Evolutionary conservation across 2,797 vertebrate species (phyloP), one percentile per base, ranked within the genome.

Genomic region (Anabas testudineus): DNA sequence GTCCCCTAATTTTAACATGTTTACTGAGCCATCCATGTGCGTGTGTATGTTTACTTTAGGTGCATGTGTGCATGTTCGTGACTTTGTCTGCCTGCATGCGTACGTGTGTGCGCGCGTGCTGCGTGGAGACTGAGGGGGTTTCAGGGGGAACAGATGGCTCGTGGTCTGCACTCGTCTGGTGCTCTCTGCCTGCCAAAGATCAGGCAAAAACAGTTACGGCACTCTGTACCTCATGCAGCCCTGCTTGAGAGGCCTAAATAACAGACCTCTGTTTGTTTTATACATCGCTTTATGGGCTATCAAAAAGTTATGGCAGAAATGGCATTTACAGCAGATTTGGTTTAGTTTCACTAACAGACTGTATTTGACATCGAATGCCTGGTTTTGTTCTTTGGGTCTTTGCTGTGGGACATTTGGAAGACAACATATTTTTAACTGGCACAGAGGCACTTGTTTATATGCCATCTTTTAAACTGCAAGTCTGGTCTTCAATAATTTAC

Each of bases 121-220:
- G 47, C 16, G 74, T 70, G 55, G 28, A 70, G 68, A 54, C 65
- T 43, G 64, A 39, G 52, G 82, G 80, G 65, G 86, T 59, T 68
- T 74, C 80, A 28, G 70, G 56, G 71, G 69, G 83, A 87, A 90
- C 91, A 93, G 92, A 93, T 93, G 91, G 91, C 83, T 81, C 47
- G 10, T 82, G 65, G 78, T 87, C 87, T 88, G 80, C 80, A 84
- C 71, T 90, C 80, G 68, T 88, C 89, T 91, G 90, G 79, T 90
- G 79, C 67, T 66, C 56, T 59, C 68, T 68, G 81, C 52, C 87
- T 93, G 92, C 92, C 91, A 93, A 90, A 83, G 81, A 89, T 90
- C 78, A 84, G 78, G 51, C 66, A 2, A 85, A 87, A 85, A 81
- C 84, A 77, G 72, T 80, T 74, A 75, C 46, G 70, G 45, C 67